These are phyloP conservation scores for Eudemis profundana DNA, from an alignment of 2,888 invertebrate genomes.

Conservation along the genomic window DNA sequence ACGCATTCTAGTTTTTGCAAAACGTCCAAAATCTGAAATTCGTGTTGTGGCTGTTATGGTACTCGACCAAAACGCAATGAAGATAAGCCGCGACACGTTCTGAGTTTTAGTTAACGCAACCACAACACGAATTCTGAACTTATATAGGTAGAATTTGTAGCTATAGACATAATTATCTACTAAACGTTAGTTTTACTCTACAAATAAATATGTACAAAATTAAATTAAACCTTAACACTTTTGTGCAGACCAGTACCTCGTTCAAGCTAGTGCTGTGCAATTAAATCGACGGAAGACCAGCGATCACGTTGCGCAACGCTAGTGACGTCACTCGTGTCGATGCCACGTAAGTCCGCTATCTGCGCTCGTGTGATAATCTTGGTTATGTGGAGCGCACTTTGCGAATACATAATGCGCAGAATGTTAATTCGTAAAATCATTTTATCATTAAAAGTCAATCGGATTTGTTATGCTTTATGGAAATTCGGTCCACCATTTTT, in stretches of 20 bases:
- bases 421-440: neutral
- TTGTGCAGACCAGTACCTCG: slow-evolving; percentile 50
- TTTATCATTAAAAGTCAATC: neutral
- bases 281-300: slow-evolving; percentile 79
- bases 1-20: no score
- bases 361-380: slow-evolving; percentile 44
- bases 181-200: no score
- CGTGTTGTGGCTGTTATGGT: no score
- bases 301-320: slow-evolving; percentile 62
- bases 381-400: slow-evolving; percentile 27
- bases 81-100: no score
- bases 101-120: no score
- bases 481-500: neutral
- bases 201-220: no score
- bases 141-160: neutral
- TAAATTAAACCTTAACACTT: slow-evolving; percentile 44
- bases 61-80: no score
- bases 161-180: no score
- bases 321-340: slow-evolving; percentile 71
- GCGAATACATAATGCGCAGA: slow-evolving; percentile 5
- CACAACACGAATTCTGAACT: no score
- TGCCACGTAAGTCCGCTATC: slow-evolving; percentile 57
- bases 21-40: no score
- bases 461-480: neutral
- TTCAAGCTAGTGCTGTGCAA: slow-evolving; percentile 56